Conservation (phyloP, 2,888 invertebrate species). For the Pterobdella sp. region DNA sequence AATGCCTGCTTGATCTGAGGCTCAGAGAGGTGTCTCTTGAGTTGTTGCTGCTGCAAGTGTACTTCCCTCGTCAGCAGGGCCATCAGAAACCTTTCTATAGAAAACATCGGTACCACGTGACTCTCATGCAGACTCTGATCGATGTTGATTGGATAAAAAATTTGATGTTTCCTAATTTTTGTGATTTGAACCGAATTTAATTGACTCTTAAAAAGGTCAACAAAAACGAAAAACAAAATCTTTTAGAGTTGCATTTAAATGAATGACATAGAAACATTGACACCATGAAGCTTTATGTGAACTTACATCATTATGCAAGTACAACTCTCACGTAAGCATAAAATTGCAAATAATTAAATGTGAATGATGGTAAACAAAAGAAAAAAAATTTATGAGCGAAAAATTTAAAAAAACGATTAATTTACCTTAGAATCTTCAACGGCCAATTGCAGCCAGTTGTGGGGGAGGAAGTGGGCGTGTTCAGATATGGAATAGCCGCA, state of each 20-base stretch:
- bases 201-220: neutral
- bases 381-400: too few relatives aligned
- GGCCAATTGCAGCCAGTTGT: constrained; percentile 68
- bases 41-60: neutral
- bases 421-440: constrained; percentile 33
- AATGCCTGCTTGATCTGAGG: constrained; percentile 62
- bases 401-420: too few relatives aligned
- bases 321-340: too few relatives aligned
- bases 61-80: constrained; percentile 65
- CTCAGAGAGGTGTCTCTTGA: constrained; percentile 47
- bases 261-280: too few relatives aligned
- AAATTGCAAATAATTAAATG: too few relatives aligned
- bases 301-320: too few relatives aligned
- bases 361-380: too few relatives aligned
- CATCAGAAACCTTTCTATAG: constrained; percentile 71
- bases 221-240: neutral
- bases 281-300: too few relatives aligned
- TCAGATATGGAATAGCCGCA: constrained; percentile 83
- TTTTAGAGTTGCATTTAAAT: neutral
- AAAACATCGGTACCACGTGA: constrained; percentile 82
- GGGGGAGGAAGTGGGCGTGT: constrained; percentile 80
- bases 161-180: neutral
- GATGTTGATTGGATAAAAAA: constrained; percentile 41
- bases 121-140: constrained; percentile 68
- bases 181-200: neutral